Base-by-base conservation (phyloP, 2,888 invertebrate species). In the Archaeoteleia sp. region DNA sequence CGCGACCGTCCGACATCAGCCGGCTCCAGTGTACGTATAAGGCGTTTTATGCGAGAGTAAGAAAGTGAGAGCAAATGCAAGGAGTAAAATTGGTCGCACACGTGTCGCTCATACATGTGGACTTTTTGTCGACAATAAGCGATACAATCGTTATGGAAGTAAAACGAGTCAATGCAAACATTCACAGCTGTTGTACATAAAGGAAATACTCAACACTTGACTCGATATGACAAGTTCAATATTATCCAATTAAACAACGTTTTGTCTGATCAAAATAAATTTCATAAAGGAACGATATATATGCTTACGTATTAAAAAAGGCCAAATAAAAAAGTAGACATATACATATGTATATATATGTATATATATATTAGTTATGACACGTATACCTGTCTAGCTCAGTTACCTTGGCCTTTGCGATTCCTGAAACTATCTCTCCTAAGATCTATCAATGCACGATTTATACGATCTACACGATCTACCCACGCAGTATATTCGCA, bases 11-110 rank as follows among this genome's bases (percentile, higher is more conserved):
- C 17, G 14, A 17, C 20, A 37, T 37, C 20, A 9, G 1, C 13
- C 20, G 20, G 20, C 5, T 20, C 1, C 32, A 2, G 29, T 46
- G 15, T 35, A 15, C 15, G 49, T 58, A 27, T 40, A 9, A 17
- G 45, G 29, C 34, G 17, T 53, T 57, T 61, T 67, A 54, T 63
- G 72, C 51, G 66, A 69, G 74, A 74, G 74, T 66, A 73, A 77
- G 77, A 78, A 77, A 78, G 78, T 77, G 78, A 78, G 78, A 72
- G 74, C 74, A 62, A 70, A 61, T 40, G 37, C 40, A 53, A 57
- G 57, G 60, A 66, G 62, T 46, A 53, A 62, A 71, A 58, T 65
- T 46, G 60, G 53, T 29, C 32, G 23, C 40, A 32, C 58, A 43
- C 55, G 42, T 40, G 62, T 46, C 54, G 45, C 46, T 30, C 32